phyloP scores from a whole-genome alignment of 2,113 vertebrate species.

The Pachypanchax playfairii region DNA sequence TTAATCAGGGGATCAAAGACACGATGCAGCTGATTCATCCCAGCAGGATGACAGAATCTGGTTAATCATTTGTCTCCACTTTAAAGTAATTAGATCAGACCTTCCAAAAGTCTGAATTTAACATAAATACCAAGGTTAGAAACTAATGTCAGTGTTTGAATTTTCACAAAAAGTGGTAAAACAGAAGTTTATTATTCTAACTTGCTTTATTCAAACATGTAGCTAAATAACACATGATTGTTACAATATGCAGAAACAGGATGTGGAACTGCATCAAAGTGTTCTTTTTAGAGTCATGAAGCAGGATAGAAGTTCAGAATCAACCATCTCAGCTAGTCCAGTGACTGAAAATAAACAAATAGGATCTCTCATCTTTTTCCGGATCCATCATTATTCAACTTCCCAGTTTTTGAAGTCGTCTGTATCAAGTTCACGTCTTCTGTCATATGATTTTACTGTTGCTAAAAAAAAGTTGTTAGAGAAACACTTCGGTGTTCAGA shows the following conservation, averaged over 20 bases:
- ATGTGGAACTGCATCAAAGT: too few species aligned
- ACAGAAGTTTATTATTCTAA: too few species aligned
- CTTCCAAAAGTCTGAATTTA: not conserved
- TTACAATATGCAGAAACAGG: not conserved
- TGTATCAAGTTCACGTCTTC: constrained; percentile 12
- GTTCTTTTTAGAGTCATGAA: not conserved
- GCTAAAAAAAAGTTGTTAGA: constrained; percentile 38
- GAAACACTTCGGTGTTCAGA: constrained; percentile 21
- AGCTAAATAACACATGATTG: not conserved
- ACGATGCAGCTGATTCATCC: constrained; percentile 2
- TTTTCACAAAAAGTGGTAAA: not conserved
- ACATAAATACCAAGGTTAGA: not conserved
- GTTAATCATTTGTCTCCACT: not conserved
- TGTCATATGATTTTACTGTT: constrained; percentile 17
- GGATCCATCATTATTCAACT: not conserved
- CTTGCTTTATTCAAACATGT: too few species aligned
- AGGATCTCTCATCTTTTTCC: not conserved
- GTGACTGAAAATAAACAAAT: too few species aligned
- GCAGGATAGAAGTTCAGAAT: not conserved
- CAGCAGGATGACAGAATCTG: constrained; percentile 5
- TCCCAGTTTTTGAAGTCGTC: not conserved
- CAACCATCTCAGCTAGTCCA: too few species aligned
- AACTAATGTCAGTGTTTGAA: not conserved
- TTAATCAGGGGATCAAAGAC: constrained; percentile 1
- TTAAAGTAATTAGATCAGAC: not conserved